Conservation (phyloP, 2,113 vertebrate genomes). For the Chroicocephalus ridibundus region DNA sequence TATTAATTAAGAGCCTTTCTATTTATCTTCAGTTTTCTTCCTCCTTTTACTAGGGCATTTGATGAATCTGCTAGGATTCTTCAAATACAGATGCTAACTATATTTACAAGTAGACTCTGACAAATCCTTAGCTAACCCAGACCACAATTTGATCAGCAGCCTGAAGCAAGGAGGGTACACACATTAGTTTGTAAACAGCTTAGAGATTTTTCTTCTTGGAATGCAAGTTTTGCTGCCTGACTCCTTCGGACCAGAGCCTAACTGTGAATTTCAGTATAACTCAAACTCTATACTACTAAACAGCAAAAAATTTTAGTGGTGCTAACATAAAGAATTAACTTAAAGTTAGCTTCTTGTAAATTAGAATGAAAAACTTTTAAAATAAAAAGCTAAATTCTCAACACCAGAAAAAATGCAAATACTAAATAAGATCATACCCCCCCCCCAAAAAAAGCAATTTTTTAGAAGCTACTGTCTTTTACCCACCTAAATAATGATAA, state of each 20-base stretch:
- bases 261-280: neutral
- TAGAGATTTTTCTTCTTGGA: neutral
- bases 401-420: neutral
- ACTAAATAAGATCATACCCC: neutral
- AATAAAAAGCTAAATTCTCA: neutral
- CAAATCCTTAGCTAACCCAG: neutral
- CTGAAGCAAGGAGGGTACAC: neutral
- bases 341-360: neutral
- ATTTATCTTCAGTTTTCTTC: neutral
- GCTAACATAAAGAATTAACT: neutral
- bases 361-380: neutral
- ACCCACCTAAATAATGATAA: neutral
- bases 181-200: neutral
- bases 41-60: neutral
- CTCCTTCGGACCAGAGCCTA: neutral
- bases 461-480: neutral
- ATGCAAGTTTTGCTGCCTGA: neutral
- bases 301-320: neutral
- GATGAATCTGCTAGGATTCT: neutral
- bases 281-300: neutral
- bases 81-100: neutral
- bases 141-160: neutral
- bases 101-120: neutral
- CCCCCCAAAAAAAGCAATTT: neutral
- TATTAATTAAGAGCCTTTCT: neutral